Base-by-base conservation (phyloP, 1,140 invertebrate genomes). In the Penaeus chinensis region DNA sequence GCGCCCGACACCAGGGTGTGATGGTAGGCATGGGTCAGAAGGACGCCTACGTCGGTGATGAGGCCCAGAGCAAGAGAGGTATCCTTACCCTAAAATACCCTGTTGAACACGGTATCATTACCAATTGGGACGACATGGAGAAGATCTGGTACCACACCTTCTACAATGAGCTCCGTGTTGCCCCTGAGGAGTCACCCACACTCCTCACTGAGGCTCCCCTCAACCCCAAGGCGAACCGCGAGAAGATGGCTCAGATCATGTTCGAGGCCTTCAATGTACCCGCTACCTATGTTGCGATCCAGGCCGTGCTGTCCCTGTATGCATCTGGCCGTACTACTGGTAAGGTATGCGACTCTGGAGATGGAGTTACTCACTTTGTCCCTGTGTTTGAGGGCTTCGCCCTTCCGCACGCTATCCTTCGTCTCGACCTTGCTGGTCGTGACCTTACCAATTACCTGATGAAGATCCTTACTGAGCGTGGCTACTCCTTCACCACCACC, bases 101-200 rank as follows among this genome's bases (percentile, higher is more conserved):
- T n/a, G 54, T 79, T 24, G 77, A 79, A 47, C 96, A 98, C 93
- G 97, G 97, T 91, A 97, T 97, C 91, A 96, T 98, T 88, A 98
- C 96, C 91, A 97, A 99, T 93, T 99, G 98, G 97, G 97, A 99
- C 91, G 97, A 98, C 90, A 99, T 99, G 97, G 97, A 98, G 92
- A 98, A 98, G 92, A 97, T 98, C 93, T 98, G 97, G 97, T 97
- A 98, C 93, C 96, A 98, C 93, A 96, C 96, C 89, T 98, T 98
- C 94, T 98, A 98, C 94, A 98, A 98, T 91, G 98, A 99, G 93
- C 94, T 99, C 90, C 96, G 97, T 93, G 97, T 98, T 84, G 98
- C 97, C 69, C 98, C 98, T 16, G 97, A 98, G 92, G 97, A 98
- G 91, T 96, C 98, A 91, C 96, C 97, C 76, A 96, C 98, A 11